Conservation (phyloP, 2,888 invertebrate species). For the Spialia ferax region DNA sequence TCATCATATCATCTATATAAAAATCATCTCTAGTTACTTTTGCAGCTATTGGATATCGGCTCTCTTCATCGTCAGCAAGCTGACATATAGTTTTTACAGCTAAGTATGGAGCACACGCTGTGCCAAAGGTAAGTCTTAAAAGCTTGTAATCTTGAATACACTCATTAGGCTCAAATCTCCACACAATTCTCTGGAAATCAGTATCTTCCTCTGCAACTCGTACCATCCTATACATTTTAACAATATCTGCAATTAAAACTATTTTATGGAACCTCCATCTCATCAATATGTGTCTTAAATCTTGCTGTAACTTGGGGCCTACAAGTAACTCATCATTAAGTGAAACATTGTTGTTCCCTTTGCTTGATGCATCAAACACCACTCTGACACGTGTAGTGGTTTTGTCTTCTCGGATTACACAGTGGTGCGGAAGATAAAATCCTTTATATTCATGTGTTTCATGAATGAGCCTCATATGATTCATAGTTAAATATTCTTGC, state of each 20-base stretch:
- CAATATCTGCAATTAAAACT: not conserved
- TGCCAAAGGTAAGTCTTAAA: not conserved
- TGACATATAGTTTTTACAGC: not conserved
- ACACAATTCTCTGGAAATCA: not conserved
- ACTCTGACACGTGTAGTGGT: not conserved
- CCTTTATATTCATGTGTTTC: not conserved
- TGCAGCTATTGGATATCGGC: not conserved
- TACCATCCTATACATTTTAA: constrained; percentile 6
- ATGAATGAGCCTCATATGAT: not conserved
- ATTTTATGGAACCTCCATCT: not conserved
- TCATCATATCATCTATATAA: constrained; percentile 14
- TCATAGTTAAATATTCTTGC: not conserved
- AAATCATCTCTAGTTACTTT: constrained; percentile 2
- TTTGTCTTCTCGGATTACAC: not conserved
- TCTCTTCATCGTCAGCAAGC: not conserved
- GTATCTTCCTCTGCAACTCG: not conserved
- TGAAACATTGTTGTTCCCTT: not conserved
- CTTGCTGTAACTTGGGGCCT: not conserved
- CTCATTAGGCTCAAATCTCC: not conserved
- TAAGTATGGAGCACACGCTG: constrained; percentile 3
- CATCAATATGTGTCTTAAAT: not conserved
- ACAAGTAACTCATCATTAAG: not conserved
- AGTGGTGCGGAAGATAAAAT: not conserved
- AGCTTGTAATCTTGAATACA: not conserved
- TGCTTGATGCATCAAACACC: not conserved